phyloP scores from a whole-genome alignment of 1,140 invertebrate species.

The Archegozetes longisetosus region DNA sequence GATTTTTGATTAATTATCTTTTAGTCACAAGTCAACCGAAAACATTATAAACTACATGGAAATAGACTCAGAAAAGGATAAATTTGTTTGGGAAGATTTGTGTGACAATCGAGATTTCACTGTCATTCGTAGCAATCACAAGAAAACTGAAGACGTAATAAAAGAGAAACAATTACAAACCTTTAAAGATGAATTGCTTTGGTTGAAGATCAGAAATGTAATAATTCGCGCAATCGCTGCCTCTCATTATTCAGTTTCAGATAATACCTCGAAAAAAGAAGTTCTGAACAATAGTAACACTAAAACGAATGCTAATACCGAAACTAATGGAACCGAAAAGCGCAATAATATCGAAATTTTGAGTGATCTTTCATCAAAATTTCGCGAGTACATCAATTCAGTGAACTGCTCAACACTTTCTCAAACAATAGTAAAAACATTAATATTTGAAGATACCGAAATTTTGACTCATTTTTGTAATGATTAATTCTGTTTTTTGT shows the following conservation, averaged over 20 bases:
- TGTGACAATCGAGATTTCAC: constrained; percentile 12
- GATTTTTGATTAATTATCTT: constrained; percentile 5
- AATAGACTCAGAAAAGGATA: constrained; percentile 30
- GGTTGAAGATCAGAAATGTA: background rate
- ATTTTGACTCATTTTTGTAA: background rate
- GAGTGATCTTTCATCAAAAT: constrained; percentile 18
- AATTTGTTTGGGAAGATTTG: constrained; percentile 22
- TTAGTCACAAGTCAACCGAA: constrained; percentile 15
- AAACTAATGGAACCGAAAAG: background rate
- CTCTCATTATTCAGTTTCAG: background rate
- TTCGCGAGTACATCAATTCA: background rate
- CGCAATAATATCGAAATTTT: constrained; percentile 19
- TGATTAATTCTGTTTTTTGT: constrained; percentile 16
- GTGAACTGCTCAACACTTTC: constrained; percentile 6
- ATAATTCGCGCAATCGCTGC: background rate
- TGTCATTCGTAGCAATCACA: constrained; percentile 5
- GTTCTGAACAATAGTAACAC: background rate
- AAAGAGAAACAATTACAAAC: background rate
- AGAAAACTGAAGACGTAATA: background rate
- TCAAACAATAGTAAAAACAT: background rate
- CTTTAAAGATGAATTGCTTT: background rate
- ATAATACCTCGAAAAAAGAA: constrained; percentile 2
- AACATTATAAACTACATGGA: constrained; percentile 7
- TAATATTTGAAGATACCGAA: no score
- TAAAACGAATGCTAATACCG: background rate